Evolutionary conservation across 1,140 invertebrate species (phyloP), one percentile per base, ranked within the genome.

Genomic region (Cataglyphis hispanica): DNA sequence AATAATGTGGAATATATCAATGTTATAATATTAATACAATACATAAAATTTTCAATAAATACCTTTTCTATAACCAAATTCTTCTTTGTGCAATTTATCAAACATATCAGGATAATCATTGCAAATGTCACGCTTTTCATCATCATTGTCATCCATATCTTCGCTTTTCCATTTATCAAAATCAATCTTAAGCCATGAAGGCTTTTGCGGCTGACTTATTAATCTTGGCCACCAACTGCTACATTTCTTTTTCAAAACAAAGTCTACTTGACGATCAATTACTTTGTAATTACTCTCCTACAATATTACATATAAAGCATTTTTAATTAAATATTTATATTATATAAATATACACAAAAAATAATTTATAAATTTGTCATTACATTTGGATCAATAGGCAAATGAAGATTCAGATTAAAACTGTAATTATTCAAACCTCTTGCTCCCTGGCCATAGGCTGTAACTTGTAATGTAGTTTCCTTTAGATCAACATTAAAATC

Each of bases 181-280:
- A 90, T 93, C 92, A 77, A 95, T 97, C 95, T 98, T 99, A 2
- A 99, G 94, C 98, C 98, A 99, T 0, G 97, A 96, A 2, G 98
- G 97, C 93, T 99, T 99, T 90, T 97, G 96, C 19, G 97, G 96
- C 83, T 97, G 96, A 67, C 96, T 96, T 6, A 97, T 97, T 37
- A 99, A 93, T 78, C 98, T 95, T 2, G 98, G 97, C 98, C 98
- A 99, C 96, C 97, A 98, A 34, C 96, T 96, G 19, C 95, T 94
- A 61, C 96, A 95, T 64, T 95, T 94, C 93, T 99, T 99, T 66
- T 95, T 96, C 61, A 99, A 95, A 1, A 96, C 93, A 91, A 99
- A 96, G 85, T 98, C 97, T 34, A 99, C 96, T 92, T 97, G 96
- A 67, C 97, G 96, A 85, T 98, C 98, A 78, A 96, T 96, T 7